Evolutionary conservation across 2,797 vertebrate genomes (phyloP).

Genomic region (Sebastolobus altivelis): DNA sequence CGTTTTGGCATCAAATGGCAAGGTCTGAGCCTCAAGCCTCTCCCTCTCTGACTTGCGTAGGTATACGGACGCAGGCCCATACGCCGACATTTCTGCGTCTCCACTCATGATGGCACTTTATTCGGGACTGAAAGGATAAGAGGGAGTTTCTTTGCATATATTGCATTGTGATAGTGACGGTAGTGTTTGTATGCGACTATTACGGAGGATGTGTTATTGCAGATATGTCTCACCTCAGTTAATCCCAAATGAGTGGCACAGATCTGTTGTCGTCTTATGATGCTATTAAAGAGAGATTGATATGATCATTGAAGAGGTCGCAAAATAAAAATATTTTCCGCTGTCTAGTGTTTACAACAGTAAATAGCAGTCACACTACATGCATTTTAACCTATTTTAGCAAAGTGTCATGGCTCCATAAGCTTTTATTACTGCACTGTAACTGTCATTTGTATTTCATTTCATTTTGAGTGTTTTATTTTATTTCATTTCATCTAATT

Average conservation of each 20-base stretch:
- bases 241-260: slow-evolving; percentile 37
- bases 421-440: not conserved
- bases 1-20: slow-evolving; percentile 92
- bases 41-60: slow-evolving; percentile 92
- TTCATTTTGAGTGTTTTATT: not conserved
- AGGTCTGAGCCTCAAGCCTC: slow-evolving; percentile 88
- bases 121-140: slow-evolving; percentile 54
- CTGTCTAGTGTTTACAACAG: not conserved
- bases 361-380: not conserved
- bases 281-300: slow-evolving; percentile 46
- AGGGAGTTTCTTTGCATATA: not conserved
- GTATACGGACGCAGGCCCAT: slow-evolving; percentile 87
- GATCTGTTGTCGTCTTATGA: slow-evolving; percentile 30
- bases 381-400: not conserved
- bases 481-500: not conserved
- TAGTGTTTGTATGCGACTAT: not conserved
- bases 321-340: not conserved
- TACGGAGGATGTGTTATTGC: not conserved
- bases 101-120: slow-evolving; percentile 85
- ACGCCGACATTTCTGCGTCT: slow-evolving; percentile 90
- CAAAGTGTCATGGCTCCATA: not conserved
- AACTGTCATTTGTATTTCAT: not conserved
- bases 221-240: slow-evolving; percentile 43
- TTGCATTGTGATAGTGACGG: not conserved
- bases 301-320: not conserved